Base-by-base conservation (phyloP, 2,113 vertebrate species). In the Tragelaphus strepsiceros region DNA sequence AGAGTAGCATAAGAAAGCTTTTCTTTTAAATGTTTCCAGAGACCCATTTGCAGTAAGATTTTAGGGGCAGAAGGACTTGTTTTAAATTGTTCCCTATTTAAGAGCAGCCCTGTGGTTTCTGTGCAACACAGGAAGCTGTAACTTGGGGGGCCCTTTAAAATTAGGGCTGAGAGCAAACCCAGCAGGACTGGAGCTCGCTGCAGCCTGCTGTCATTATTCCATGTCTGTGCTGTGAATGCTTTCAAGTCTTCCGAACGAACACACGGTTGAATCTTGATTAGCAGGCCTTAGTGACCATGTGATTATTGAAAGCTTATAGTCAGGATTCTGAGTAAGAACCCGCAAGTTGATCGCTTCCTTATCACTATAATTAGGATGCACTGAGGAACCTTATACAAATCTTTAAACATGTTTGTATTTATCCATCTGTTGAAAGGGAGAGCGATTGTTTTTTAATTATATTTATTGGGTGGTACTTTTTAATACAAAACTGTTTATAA, bases 1-100 rank as follows among this genome's bases (percentile, higher is more conserved):
- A 96, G 88, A 84, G 14, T 83, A 94, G 35, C 61, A 49, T 94
- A 89, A 93, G 95, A 90, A 92, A 19, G 6, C n/a, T 90, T 89
- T 91, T 88, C 71, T 67, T 84, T 92, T 53, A 19, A 94, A 22
- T 92, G 6, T 95, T 97, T 94, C 58, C 56, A 87, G 85, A 96
- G 61, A 82, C 82, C 24, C 67, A 8, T 94, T 97, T 90, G 61
- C 94, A 85, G 56, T 82, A 51, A 93, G 46, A 64, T 83, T 95
- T 95, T 49, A 62, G 85, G 81, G 89, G 46, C 46, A 80, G 74
- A 92, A 92, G 22, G 46, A 85, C 88, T 97, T 97, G 61, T 92
- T 92, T 96, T 94, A 77, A 86, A 64, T 39, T 71, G 17, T 53
- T 98, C 16, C 35, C 51, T 91, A 5, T 77, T 93, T 49, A 83